These are phyloP conservation scores for Gopherus evgoodei DNA, from an alignment of 2,113 vertebrate species.

Conservation along the genomic window DNA sequence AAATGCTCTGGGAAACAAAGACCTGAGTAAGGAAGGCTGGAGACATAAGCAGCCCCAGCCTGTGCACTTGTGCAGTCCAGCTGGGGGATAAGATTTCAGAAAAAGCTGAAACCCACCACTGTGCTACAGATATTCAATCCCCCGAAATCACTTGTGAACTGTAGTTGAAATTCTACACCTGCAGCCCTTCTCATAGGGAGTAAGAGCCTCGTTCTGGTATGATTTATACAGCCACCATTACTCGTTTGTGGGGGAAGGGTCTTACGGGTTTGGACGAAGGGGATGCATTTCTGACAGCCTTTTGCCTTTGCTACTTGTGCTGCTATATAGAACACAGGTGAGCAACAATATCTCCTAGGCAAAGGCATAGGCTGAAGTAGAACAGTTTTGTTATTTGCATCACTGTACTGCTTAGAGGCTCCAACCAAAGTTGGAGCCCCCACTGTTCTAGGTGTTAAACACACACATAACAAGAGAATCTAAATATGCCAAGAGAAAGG, in stretches of 20 bases:
- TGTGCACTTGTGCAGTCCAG: accelerated
- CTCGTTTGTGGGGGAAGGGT: neutral
- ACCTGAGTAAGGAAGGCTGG: neutral
- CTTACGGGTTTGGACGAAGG: neutral
- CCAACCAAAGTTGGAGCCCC: neutral
- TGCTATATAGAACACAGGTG: neutral
- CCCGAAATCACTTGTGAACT: slow-evolving; percentile 39
- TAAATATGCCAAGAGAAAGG: neutral
- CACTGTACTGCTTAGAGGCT: neutral
- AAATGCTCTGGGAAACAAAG: neutral
- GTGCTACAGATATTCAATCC: slow-evolving; percentile 2
- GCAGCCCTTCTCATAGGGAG: slow-evolving; percentile 28
- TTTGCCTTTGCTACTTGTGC: neutral
- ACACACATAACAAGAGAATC: neutral
- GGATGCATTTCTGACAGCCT: neutral
- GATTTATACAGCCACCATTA: neutral
- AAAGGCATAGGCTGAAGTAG: neutral
- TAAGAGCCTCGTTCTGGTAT: neutral
- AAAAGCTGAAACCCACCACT: slow-evolving; percentile 27
- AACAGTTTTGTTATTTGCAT: neutral
- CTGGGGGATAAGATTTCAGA: slow-evolving; percentile 42
- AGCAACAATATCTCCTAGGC: neutral
- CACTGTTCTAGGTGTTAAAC: neutral
- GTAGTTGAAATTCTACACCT: slow-evolving; percentile 9
- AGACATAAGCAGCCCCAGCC: neutral